Evolutionary conservation across 2,888 invertebrate genomes (phyloP).

Genomic region (Pandemis heparana): DNA sequence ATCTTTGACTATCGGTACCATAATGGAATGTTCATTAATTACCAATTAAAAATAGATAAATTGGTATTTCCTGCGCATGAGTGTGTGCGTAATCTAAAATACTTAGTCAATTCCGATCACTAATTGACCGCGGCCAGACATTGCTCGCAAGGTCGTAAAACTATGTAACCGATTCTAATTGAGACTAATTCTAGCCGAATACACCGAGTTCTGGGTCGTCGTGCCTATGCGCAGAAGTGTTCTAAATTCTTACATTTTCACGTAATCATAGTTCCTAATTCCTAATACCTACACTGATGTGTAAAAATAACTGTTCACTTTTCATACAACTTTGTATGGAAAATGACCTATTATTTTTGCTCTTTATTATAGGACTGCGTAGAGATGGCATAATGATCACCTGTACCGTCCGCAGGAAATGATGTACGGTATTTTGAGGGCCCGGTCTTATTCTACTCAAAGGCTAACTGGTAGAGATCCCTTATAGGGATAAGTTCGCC

Average conservation of each 20-base stretch:
- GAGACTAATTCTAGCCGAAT: conserved; percentile 27
- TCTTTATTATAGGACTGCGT: no score
- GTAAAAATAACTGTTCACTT: background rate
- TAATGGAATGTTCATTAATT: background rate
- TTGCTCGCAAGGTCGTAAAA: conserved; percentile 39
- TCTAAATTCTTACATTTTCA: background rate
- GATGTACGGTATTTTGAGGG: no score
- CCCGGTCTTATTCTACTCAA: no score
- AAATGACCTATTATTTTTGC: no score
- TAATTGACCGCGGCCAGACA: conserved; percentile 38
- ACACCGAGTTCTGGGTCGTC: background rate
- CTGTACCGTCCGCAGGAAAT: no score
- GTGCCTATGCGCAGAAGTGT: background rate
- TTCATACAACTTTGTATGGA: no score
- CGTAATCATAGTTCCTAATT: background rate
- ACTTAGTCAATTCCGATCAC: conserved; percentile 21
- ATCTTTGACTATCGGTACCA: background rate
- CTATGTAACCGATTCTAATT: conserved; percentile 38
- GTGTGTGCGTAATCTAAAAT: conserved; percentile 33
- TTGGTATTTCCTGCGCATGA: background rate
- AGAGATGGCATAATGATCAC: no score
- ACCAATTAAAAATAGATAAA: conserved; percentile 3
- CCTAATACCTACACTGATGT: no score
- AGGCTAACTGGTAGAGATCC: no score
- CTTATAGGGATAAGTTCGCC: no score